Evolutionary conservation across 2,797 vertebrate genomes (phyloP).

Genomic region (Tinamus major): DNA sequence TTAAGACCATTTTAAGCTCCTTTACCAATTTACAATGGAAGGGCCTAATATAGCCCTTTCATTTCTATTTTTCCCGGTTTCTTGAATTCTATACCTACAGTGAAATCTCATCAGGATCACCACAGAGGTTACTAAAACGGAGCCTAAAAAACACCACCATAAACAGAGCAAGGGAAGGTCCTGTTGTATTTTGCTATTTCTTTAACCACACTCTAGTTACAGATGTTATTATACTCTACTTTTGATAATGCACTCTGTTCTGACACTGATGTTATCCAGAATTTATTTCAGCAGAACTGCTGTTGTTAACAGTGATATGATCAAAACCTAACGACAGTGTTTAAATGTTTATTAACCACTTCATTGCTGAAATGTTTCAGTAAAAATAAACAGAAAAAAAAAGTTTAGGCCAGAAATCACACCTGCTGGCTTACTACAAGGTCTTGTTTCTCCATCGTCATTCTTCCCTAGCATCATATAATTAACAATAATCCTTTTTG

Average conservation of each 20-base stretch:
- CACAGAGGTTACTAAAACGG: conserved; percentile 3
- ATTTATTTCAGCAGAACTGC: background rate
- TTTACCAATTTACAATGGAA: background rate
- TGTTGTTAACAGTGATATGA: background rate
- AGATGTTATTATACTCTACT: background rate
- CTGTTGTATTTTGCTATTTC: background rate
- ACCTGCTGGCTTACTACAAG: background rate
- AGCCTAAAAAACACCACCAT: background rate
- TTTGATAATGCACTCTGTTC: background rate
- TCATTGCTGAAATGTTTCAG: background rate
- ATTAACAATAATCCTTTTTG: background rate
- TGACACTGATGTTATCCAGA: background rate
- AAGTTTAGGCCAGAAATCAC: background rate
- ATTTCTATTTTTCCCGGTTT: background rate
- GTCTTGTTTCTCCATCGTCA: background rate
- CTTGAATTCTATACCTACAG: background rate
- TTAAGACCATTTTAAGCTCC: background rate
- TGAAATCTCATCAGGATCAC: conserved; percentile 9
- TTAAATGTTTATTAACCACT: background rate
- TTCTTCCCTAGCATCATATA: background rate
- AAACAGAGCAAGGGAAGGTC: background rate
- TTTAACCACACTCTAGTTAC: background rate
- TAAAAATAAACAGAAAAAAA: background rate
- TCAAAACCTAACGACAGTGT: background rate
- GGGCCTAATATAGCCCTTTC: background rate